phyloP scores from a whole-genome alignment of 2,797 vertebrate genomes.

The Kryptopterus vitreolus region DNA sequence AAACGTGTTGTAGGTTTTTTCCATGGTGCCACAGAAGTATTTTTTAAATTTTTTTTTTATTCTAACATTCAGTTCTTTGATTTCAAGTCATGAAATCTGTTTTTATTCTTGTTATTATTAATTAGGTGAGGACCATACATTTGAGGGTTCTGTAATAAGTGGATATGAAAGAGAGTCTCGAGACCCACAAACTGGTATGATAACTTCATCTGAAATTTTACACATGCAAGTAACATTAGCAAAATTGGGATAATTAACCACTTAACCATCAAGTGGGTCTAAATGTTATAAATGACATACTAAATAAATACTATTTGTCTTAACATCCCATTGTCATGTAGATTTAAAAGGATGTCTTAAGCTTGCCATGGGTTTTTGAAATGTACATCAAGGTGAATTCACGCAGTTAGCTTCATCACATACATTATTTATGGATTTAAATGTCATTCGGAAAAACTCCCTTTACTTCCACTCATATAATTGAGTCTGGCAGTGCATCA shows the following conservation, averaged over 20 bases:
- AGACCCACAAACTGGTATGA: constrained; percentile 66
- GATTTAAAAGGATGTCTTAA: not conserved
- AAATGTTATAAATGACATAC: not conserved
- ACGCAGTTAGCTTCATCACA: too few species aligned
- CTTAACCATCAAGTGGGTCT: not conserved
- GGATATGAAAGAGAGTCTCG: constrained; percentile 58
- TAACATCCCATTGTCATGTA: not conserved
- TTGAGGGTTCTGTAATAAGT: constrained; percentile 67
- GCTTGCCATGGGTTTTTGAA: not conserved
- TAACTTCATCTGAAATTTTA: not conserved
- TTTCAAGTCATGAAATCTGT: too few species aligned
- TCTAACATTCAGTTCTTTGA: too few species aligned
- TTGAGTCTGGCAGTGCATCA: constrained; percentile 4
- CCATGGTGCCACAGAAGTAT: not conserved
- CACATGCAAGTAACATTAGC: not conserved
- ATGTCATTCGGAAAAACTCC: not conserved
- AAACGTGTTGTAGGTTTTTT: not conserved
- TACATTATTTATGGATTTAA: not conserved
- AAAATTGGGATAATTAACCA: not conserved
- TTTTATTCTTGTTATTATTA: not conserved
- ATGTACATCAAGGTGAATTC: not conserved
- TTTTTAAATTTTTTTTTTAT: not conserved
- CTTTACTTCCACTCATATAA: not conserved
- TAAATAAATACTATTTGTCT: not conserved
- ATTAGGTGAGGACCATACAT: constrained; percentile 69